Evolutionary conservation across 2,888 invertebrate genomes (phyloP).

Genomic region (Pyrrhopygopsis socrates): DNA sequence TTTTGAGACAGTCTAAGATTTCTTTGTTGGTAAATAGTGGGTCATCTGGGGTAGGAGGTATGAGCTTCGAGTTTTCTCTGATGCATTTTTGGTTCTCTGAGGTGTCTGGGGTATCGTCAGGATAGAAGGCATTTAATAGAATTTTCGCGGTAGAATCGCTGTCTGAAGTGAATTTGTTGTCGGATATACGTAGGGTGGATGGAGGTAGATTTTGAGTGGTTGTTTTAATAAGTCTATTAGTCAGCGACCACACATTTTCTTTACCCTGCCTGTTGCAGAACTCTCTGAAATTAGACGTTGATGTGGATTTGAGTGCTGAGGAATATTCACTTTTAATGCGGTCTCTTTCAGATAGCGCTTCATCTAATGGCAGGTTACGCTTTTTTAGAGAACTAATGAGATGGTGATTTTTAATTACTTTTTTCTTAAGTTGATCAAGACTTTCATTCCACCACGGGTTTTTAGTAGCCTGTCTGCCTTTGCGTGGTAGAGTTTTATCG

Average conservation of each 20-base stretch:
- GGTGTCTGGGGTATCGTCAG: background rate
- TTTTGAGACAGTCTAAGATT: slow-evolving; percentile 23
- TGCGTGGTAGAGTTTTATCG: too few relatives aligned
- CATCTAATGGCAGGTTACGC: background rate
- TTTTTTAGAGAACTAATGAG: background rate
- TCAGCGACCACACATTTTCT: background rate
- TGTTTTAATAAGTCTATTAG: background rate
- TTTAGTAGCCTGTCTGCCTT: background rate
- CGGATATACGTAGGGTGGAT: background rate
- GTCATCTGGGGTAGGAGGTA: background rate
- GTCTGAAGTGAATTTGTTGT: background rate
- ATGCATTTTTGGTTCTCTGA: background rate
- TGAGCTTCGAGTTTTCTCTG: background rate
- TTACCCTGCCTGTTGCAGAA: slow-evolving; percentile 64
- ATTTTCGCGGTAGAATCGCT: background rate
- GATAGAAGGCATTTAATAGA: background rate
- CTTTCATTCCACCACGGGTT: background rate
- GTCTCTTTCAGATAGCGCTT: background rate
- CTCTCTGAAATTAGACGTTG: slow-evolving; percentile 66
- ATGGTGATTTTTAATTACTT: background rate
- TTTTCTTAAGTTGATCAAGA: background rate
- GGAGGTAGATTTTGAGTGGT: background rate
- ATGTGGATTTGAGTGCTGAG: background rate
- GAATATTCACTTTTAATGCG: background rate
- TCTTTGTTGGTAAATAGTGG: background rate